These are phyloP conservation scores for Piaya cayana DNA, from an alignment of 2,113 vertebrate genomes.

Conservation along the genomic window DNA sequence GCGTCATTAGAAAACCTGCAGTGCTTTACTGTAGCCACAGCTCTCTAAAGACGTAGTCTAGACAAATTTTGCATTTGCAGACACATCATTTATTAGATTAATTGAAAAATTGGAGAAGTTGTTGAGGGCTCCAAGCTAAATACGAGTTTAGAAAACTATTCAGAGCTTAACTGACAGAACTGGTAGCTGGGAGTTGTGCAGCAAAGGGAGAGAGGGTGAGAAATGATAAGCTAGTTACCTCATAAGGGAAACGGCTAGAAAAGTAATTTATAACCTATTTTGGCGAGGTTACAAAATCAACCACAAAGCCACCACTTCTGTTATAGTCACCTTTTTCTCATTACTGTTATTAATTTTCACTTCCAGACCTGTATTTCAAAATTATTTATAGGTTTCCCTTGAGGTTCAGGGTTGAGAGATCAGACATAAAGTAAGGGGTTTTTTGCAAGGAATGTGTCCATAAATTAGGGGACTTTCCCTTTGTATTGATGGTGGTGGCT, in stretches of 20 bases:
- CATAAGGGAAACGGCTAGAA: not conserved
- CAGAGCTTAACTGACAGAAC: not conserved
- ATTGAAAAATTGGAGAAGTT: not conserved
- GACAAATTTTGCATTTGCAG: not conserved
- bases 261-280: not conserved
- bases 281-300: not conserved
- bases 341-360: not conserved
- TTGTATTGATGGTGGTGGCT: fast-evolving
- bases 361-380: not conserved
- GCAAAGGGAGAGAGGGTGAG: not conserved
- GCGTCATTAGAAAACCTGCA: not conserved
- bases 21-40: not conserved
- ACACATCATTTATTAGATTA: not conserved
- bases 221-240: not conserved
- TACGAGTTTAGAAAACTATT: not conserved
- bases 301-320: not conserved
- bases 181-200: not conserved
- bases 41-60: not conserved
- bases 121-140: not conserved
- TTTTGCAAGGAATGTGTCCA: not conserved
- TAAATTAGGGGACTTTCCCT: not conserved
- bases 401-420: not conserved
- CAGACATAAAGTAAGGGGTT: not conserved
- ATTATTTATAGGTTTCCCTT: not conserved
- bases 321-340: not conserved